These are phyloP conservation scores for Astropecten irregularis DNA, from an alignment of 53 echinoderm and acorn worm genomes.

Conservation along the genomic window DNA sequence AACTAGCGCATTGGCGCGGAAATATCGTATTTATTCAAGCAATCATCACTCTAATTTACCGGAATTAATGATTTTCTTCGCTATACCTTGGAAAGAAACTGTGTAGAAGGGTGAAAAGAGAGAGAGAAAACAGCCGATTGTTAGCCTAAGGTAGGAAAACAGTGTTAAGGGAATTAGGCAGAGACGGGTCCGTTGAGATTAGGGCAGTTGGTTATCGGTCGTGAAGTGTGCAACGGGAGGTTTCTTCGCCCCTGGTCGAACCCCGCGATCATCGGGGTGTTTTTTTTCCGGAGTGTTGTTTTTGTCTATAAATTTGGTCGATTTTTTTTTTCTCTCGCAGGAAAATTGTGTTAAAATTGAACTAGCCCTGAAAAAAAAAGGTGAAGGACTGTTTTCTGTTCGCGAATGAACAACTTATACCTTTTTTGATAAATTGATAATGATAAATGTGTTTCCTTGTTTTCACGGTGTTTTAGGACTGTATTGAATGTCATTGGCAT, in stretches of 20 bases:
- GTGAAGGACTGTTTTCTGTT: too few species aligned
- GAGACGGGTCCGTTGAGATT: background rate
- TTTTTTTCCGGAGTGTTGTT: background rate
- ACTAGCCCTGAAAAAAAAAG: too few species aligned
- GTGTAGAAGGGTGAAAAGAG: too few species aligned
- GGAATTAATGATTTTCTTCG: slow-evolving; percentile 60
- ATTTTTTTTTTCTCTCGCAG: background rate
- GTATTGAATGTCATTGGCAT: too few species aligned
- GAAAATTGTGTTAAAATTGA: slow-evolving; percentile 2
- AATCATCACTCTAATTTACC: slow-evolving; percentile 53
- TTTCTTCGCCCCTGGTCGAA: slow-evolving; percentile 8
- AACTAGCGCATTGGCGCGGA: slow-evolving; percentile 40
- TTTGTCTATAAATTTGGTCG: too few species aligned
- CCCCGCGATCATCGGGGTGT: too few species aligned
- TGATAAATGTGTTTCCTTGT: too few species aligned
- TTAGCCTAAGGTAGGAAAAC: slow-evolving; percentile 49
- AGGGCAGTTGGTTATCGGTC: background rate
- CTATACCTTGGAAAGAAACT: slow-evolving; percentile 45
- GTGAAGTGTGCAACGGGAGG: background rate
- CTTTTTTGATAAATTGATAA: too few species aligned
- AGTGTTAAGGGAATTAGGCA: slow-evolving; percentile 53
- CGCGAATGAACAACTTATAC: too few species aligned
- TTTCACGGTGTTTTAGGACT: too few species aligned
- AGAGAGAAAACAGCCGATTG: slow-evolving; percentile 33
- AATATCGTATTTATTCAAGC: slow-evolving; percentile 39